These are phyloP conservation scores for Sterrhoptilus dennistouni DNA, from an alignment of 2,113 vertebrate species.

Conservation along the genomic window DNA sequence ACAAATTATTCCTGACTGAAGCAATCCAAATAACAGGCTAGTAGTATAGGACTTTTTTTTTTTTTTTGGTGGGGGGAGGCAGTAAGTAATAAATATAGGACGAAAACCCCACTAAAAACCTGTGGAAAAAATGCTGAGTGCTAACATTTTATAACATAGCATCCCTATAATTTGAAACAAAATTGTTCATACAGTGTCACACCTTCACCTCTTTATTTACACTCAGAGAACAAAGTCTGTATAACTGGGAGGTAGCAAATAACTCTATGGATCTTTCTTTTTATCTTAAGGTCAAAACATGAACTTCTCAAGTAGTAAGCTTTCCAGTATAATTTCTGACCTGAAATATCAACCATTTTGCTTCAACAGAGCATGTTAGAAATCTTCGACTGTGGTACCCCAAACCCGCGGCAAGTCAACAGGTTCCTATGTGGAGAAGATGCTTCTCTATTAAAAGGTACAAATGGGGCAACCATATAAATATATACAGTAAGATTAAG, in stretches of 20 bases:
- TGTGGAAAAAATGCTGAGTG: neutral
- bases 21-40: neutral
- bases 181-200: neutral
- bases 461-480: neutral
- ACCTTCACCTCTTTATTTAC: neutral
- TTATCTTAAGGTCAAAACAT: neutral
- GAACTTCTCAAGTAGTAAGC: neutral
- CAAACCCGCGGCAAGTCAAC: neutral
- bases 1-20: neutral
- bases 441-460: neutral
- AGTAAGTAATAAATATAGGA: neutral
- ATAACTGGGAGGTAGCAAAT: neutral
- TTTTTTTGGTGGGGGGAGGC: fast-evolving
- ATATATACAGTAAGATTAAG: neutral
- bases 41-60: neutral
- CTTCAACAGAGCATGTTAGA: neutral
- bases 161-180: neutral
- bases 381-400: neutral
- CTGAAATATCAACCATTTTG: neutral
- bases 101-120: neutral
- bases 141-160: neutral
- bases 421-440: neutral
- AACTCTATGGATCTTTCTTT: neutral
- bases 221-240: neutral
- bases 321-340: neutral